Evolutionary conservation across 2,797 vertebrate species (phyloP).

Genomic region (Delichon dasypus): DNA sequence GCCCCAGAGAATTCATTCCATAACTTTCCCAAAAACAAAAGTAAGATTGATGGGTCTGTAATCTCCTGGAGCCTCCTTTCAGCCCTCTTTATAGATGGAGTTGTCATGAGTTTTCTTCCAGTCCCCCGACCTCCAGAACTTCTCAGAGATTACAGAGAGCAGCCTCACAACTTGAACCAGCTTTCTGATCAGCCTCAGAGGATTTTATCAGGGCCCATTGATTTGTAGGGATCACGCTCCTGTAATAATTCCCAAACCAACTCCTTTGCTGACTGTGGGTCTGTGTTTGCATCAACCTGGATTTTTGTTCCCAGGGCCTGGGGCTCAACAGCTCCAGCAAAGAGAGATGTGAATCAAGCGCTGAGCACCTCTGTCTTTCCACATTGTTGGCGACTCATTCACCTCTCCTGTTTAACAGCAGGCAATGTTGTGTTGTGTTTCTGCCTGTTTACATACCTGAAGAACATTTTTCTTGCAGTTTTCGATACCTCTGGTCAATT

Average conservation of each 20-base stretch:
- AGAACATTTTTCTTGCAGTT: not conserved
- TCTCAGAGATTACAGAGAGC: no score
- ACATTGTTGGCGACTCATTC: not conserved
- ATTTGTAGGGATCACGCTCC: not conserved
- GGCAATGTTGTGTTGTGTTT: fast-evolving
- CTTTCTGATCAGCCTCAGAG: not conserved
- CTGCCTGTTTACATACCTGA: not conserved
- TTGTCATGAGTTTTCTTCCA: not conserved
- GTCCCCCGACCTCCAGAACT: fast-evolving
- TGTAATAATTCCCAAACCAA: fast-evolving
- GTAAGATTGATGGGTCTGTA: fast-evolving
- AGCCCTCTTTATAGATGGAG: not conserved
- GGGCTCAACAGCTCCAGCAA: fast-evolving
- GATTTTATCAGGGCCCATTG: not conserved
- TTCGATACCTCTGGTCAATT: not conserved
- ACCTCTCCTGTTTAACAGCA: not conserved
- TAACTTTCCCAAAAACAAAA: not conserved
- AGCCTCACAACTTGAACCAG: not conserved
- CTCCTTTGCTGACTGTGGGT: fast-evolving
- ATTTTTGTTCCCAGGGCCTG: not conserved
- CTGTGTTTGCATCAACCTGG: not conserved
- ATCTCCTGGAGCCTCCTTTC: not conserved
- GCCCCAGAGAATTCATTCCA: not conserved
- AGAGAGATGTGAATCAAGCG: not conserved
- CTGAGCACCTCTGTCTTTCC: not conserved